Base-by-base conservation (phyloP, 2,888 invertebrate species). In the Sepiola atlantica region DNA sequence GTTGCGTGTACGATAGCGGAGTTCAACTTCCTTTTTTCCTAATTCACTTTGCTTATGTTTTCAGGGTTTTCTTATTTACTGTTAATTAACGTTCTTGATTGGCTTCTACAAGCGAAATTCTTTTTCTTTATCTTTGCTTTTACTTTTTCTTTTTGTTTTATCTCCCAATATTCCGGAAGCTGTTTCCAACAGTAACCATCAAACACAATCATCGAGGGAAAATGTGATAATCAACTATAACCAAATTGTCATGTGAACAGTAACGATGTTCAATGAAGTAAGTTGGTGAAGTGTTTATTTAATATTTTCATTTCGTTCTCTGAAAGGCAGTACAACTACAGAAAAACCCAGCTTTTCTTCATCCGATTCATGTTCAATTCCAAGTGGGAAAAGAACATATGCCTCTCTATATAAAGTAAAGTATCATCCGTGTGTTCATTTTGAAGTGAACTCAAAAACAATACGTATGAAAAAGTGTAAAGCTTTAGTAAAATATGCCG, bases 11-110 rank as follows among this genome's bases (percentile, higher is more conserved):
- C 18, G 10, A 32, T 77, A n/a, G 1, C 14, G 4, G n/a, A 32
- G n/a, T 77, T 77, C 77, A 77, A 12, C 77, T 77, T n/a, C 4
- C 32, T 16, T 32, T 77, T n/a, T 77, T 77, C 14, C n/a, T 77
- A 77, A 77, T 77, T 77, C 77, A 77, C 77, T 77, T 77, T 77
- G n/a, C 77, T 77, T 77, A 77, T 77, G 77, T 77, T 77, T 77
- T 14, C 14, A 18, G 61, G 77, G n/a, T 77, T 77, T 77, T 77
- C 77, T 77, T 77, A 77, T 77, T 77, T 77, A 32, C 77, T n/a
- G 32, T n/a, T 32, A 77, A 77, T 77, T 77, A 77, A n/a, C n/a
- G 16, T 16, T 77, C 14, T 32, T 77, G 77, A 77, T 77, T 77
- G n/a, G n/a, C 77, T 77, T 77, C 77, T 21, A n/a, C n/a, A 28